phyloP scores from a whole-genome alignment of 2,797 vertebrate genomes.

The Eidolon dupreanum region DNA sequence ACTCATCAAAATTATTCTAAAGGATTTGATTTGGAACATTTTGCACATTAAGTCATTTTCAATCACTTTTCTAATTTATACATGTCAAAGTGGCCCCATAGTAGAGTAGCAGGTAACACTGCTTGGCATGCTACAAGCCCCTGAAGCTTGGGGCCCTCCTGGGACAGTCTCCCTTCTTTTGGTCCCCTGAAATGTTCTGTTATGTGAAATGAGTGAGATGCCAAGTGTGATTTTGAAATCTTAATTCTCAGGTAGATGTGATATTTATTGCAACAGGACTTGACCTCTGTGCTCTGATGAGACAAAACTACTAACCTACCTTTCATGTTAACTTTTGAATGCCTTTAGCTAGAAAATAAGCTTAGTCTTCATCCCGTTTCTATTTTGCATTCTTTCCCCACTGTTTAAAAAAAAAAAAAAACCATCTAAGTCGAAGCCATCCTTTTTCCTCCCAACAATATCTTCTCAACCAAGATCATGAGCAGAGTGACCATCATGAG shows the following conservation, averaged over 20 bases:
- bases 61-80: not conserved
- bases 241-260: not conserved
- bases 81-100: not conserved
- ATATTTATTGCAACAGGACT: not conserved
- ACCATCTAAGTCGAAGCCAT: not conserved
- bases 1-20: not conserved
- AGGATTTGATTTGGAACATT: not conserved
- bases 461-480: not conserved
- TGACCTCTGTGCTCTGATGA: not conserved
- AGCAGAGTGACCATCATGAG: not conserved
- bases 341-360: slow-evolving; percentile 1
- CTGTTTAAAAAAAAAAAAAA: not conserved
- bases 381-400: slow-evolving; percentile 2
- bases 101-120: not conserved
- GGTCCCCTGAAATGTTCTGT: not conserved
- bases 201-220: not conserved
- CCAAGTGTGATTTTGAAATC: not conserved
- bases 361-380: not conserved
- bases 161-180: not conserved
- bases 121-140: not conserved
- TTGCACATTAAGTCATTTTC: not conserved
- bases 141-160: not conserved
- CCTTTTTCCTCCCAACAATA: not conserved
- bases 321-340: not conserved
- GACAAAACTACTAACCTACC: not conserved